Evolutionary conservation across 2,797 vertebrate species (phyloP).

Genomic region (Numenius phaeopus): DNA sequence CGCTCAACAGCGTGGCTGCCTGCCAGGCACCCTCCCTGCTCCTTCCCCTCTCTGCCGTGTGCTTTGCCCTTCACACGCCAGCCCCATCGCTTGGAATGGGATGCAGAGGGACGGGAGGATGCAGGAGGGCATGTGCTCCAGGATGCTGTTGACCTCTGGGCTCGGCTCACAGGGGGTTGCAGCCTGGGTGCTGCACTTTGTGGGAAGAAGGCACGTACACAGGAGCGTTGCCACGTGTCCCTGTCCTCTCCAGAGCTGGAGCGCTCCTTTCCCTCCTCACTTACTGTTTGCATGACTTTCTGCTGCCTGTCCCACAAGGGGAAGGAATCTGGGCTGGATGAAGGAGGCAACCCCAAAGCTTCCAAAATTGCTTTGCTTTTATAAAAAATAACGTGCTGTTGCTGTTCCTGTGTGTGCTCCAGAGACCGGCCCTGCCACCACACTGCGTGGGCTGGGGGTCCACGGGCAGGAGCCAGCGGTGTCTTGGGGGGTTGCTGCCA

Average conservation of each 20-base stretch:
- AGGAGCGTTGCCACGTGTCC: not conserved
- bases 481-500: not conserved
- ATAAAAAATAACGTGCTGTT: too few species aligned
- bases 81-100: accelerated
- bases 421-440: not conserved
- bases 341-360: not conserved
- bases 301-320: not conserved
- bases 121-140: accelerated
- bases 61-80: not conserved
- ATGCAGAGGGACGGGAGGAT: accelerated
- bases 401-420: not conserved
- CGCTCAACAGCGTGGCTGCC: accelerated
- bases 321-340: not conserved
- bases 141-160: not conserved
- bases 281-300: not conserved
- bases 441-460: not conserved
- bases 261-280: not conserved
- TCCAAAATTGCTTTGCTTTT: not conserved
- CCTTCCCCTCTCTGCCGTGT: not conserved
- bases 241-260: not conserved
- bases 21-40: accelerated
- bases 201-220: accelerated
- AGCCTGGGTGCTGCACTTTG: not conserved
- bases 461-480: not conserved
- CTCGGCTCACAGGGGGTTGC: accelerated